Evolutionary conservation across 1,140 invertebrate species (phyloP).

Genomic region (Drosophila parabipectinata): DNA sequence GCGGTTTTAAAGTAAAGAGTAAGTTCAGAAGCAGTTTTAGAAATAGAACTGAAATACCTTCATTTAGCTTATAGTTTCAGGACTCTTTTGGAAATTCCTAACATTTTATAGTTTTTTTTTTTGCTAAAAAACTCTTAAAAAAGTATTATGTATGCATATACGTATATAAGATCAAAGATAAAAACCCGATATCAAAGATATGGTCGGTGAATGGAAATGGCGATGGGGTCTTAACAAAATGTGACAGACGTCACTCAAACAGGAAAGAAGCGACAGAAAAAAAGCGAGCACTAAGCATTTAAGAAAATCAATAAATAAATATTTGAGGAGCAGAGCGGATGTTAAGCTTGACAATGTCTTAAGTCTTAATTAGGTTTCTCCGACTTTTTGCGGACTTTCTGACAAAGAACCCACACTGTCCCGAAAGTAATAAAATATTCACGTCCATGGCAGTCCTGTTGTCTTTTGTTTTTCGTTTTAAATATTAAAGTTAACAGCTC

Average conservation of each 20-base stretch:
- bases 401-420: constrained; percentile 1
- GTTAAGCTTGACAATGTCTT: constrained; percentile 35
- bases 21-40: too few species aligned
- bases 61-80: too few species aligned
- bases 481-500: constrained; percentile 60
- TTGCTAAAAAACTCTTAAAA: too few species aligned
- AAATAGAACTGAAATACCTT: too few species aligned
- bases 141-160: too few species aligned
- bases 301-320: constrained; percentile 76
- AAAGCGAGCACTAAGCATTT: constrained; percentile 58
- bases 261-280: constrained; percentile 42
- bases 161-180: too few species aligned
- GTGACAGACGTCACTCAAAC: constrained; percentile 70
- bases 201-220: constrained; percentile 12
- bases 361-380: constrained; percentile 40
- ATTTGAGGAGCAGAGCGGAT: constrained; percentile 49
- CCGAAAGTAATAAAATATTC: constrained; percentile 62
- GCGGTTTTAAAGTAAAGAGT: too few species aligned
- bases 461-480: constrained; percentile 26
- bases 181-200: constrained; percentile 10
- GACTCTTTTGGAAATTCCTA: too few species aligned
- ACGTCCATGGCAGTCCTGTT: constrained; percentile 24
- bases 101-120: too few species aligned
- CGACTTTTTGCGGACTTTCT: constrained; percentile 16
- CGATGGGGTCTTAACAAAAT: constrained; percentile 52